Evolutionary conservation across 2,888 invertebrate genomes (phyloP), one percentile per base, ranked within the genome.

Genomic region (Spicauda simplicius): DNA sequence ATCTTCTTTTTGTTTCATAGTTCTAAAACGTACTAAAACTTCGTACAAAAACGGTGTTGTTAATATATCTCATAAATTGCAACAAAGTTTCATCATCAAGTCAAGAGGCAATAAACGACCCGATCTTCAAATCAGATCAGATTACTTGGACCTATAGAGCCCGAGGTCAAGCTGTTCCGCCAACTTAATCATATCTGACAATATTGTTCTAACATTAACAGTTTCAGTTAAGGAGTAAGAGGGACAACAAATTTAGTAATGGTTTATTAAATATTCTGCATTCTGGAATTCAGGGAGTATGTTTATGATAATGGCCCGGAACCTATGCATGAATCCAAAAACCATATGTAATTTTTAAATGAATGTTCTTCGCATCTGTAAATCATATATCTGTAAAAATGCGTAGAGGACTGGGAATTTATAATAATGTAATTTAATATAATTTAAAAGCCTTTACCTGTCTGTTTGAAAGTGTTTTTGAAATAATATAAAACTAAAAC

Each of bases 121-220:
- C 19, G 41, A 30, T 25, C 54, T n/a, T n/a, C 54, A 8, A 63
- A 63, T 48, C 55, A 30, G 55, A 63, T 63, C 48, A 18, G 55
- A 57, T 64, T 64, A 64, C 50, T 10, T 18, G 30, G n/a, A 16
- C 56, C 33, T 56, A 33, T 45, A 8, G 45, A 45, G 45, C 45
- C n/a, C 20, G 55, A 16, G 64, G 57, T 57, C 50, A 57, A 52
- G 57, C 57, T 50, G 50, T 50, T 33, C 25, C 55, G 30, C 55
- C 54, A 52, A 50, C 57, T 50, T 64, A 64, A 64, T 64, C 56
- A 64, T 57, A 56, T 52, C n/a, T 19, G 50, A 64, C 50, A 64
- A 56, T 64, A 64, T 64, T 56, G 64, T 50, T 48, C 33, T 45
- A 56, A 56, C 55, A 64, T 64, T 64, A 48, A 19, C 41, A 3